Base-by-base conservation (phyloP, 2,113 vertebrate species). In the Sclerurus mexicanus region DNA sequence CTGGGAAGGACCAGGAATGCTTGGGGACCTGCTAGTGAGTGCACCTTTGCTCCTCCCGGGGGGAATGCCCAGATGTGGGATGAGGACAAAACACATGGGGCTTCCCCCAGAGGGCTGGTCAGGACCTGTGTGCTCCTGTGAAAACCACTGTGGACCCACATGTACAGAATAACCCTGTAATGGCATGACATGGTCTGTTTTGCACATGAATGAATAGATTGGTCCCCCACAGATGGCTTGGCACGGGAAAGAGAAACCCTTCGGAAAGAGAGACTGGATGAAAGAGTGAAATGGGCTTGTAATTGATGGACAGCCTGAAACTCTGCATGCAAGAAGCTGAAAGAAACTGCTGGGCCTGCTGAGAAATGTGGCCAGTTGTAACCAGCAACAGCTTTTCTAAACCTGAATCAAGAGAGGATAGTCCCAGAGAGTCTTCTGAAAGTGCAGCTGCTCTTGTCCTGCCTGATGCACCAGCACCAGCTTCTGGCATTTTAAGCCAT, bases 151-250 rank as follows among this genome's bases (percentile, higher is more conserved):
- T 2, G 2, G 46, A 62, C 17, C 31, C 46, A 13, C 14, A 30
- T 0, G 0, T 67, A 8, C 23, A 22, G 44, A 89, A 58, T 58
- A 50, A 50, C 14, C 13, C 25, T 0, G 0, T 8, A 40, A 24
- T 10, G 27, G 40, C 18, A 10, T 9, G 7, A 8, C 28, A 17
- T 0, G 0, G 28, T 56, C 20, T 33, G 42, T 21, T 74, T 44
- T 74, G 12, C 9, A 33, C 10, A 3, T 33, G 52, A 13, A 37
- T 37, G 17, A 22, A 8, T 3, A n/a, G 50, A 31, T 5, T 12
- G 6, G 8, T 53, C 3, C 11, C 23, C 8, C 50, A 7, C 2
- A 3, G 31, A 2, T 19, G 14, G 22, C 24, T 33, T 74, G 25
- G 15, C 27, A 60, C 1, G 1, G 40, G 50, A 87, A 83, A 83